Evolutionary conservation across 1,140 invertebrate genomes (phyloP).

Genomic region (Zaprionus kolodkinae): DNA sequence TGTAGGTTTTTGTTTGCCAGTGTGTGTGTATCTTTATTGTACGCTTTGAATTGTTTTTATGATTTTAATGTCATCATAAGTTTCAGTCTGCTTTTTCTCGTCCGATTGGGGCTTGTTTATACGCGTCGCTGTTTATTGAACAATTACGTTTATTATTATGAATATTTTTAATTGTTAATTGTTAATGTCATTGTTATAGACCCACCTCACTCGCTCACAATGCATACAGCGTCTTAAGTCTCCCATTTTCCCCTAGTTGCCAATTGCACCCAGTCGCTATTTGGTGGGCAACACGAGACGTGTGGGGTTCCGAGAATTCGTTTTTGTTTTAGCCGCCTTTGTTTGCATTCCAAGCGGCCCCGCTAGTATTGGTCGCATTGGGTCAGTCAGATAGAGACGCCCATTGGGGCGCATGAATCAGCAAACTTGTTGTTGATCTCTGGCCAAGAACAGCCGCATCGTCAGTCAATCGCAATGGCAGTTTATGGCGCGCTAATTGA

Average conservation of each 20-base stretch:
- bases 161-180: conserved; percentile 81
- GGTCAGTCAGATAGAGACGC: conserved; percentile 14
- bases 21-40: conserved; percentile 74
- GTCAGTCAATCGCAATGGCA: conserved; percentile 64
- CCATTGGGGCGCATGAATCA: conserved; percentile 37
- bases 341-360: background rate
- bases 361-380: background rate
- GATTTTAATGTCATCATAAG: conserved; percentile 83
- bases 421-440: conserved; percentile 9
- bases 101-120: conserved; percentile 74
- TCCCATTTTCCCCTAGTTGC: conserved; percentile 1
- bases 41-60: conserved; percentile 82
- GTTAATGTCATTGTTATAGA: conserved; percentile 79
- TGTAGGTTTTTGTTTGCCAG: background rate
- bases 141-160: conserved; percentile 81
- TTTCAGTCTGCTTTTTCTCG: conserved; percentile 66
- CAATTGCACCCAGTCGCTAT: background rate
- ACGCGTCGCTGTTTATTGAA: conserved; percentile 74
- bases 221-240: conserved; percentile 43
- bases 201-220: conserved; percentile 31
- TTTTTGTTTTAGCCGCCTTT: background rate
- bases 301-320: background rate
- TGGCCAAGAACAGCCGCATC: conserved; percentile 30
- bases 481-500: conserved; percentile 70
- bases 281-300: too few species aligned